These are phyloP conservation scores for Eutolmus rufibarbis DNA, from an alignment of 2,888 invertebrate species.

Conservation along the genomic window DNA sequence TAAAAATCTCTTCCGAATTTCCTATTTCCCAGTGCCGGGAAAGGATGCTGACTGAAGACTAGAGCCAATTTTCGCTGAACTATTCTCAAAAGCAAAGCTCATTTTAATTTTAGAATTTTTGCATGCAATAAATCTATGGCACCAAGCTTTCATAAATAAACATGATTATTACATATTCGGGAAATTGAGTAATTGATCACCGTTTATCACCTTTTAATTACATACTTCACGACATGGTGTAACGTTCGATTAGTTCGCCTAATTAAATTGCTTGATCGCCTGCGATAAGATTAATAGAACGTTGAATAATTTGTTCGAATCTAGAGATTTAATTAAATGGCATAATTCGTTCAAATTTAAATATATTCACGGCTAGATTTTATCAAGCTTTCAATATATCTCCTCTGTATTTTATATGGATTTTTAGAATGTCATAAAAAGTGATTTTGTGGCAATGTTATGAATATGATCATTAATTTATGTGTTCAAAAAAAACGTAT, in stretches of 20 bases:
- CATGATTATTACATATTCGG: background rate
- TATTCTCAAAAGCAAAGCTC: background rate
- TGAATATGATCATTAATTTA: no score
- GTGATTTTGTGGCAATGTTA: background rate
- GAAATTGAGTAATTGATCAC: background rate
- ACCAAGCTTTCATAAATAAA: background rate
- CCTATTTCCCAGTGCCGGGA: background rate
- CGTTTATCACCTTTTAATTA: background rate
- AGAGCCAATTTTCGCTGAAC: background rate
- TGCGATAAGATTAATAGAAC: background rate
- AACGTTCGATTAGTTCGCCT: background rate
- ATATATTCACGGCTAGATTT: background rate
- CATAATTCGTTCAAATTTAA: background rate
- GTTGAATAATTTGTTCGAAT: background rate
- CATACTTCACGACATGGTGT: background rate
- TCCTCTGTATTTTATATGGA: background rate
- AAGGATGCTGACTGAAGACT: background rate
- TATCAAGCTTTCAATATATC: background rate
- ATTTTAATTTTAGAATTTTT: constrained; percentile 16
- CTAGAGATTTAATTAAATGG: background rate
- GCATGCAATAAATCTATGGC: background rate
- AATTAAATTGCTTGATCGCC: background rate
- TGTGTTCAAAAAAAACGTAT: no score
- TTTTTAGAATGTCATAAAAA: background rate
- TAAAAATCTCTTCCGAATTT: background rate